phyloP scores from a whole-genome alignment of 2,113 vertebrate species.

The Clinocottus analis region DNA sequence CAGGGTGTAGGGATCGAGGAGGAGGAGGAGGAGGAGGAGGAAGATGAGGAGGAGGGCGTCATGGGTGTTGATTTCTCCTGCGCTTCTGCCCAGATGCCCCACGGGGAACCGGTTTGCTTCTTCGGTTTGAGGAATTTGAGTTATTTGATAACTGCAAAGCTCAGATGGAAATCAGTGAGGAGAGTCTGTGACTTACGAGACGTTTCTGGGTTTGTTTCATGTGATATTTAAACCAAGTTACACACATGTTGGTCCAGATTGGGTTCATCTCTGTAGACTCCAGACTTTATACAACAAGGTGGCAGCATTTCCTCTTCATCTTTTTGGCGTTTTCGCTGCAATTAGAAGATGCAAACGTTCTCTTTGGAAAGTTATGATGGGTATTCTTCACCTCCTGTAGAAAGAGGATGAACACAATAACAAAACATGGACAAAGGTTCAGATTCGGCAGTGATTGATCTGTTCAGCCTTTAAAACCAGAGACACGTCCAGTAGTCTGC shows the following conservation, averaged over 20 bases:
- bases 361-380: not conserved
- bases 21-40: not conserved
- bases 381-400: not conserved
- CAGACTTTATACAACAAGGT: constrained; percentile 24
- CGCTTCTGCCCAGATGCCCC: constrained; percentile 47
- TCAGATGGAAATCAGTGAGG: constrained; percentile 1
- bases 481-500: not conserved
- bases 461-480: too few species aligned
- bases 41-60: not conserved
- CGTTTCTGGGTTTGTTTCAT: not conserved
- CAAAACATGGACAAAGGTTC: too few species aligned
- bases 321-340: not conserved
- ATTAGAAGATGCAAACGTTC: too few species aligned
- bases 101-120: constrained; percentile 4
- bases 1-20: not conserved
- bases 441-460: too few species aligned
- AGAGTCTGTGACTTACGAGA: not conserved
- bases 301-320: constrained; percentile 34
- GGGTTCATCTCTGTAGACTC: not conserved
- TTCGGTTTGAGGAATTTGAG: constrained; percentile 14
- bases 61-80: constrained; percentile 38
- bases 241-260: not conserved
- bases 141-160: constrained; percentile 11
- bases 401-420: not conserved
- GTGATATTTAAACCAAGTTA: not conserved